Base-by-base conservation (phyloP, 1,140 invertebrate species). In the Anoplophora glabripennis region DNA sequence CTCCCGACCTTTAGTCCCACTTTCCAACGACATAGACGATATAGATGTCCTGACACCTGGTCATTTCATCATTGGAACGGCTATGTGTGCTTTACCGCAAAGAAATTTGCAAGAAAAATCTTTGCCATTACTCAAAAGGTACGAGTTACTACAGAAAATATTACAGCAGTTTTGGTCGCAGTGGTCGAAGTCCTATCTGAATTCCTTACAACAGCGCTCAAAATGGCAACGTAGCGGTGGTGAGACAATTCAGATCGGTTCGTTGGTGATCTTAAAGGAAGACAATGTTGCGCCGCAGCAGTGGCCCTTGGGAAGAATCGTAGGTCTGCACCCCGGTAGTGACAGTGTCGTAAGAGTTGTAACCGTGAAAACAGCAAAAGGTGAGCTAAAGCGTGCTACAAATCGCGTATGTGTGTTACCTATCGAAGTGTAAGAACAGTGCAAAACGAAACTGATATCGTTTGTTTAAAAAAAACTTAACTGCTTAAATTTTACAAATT, bases 281-380 rank as follows among this genome's bases (percentile, higher is more conserved):
- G 53, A 59, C n/a, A 66, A 71, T n/a, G 12, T 53, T 33, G 58
- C 63, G 11, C 70, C 65, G n/a, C 15, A 61, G 28, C 56, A 57
- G 18, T 74, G 71, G 71, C 47, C 33, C 3, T 47, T 70, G 37
- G 68, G 44, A 11, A 54, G 69, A 9, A 37, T 70, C n/a, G n/a
- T 53, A n/a, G 52, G 61, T 15, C 9, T 38, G 7, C 55, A 65
- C 55, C 59, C 65, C 12, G 65, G 67, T 33, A 34, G 14, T 4
- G 67, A 69, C 37, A 60, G 61, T 40, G 36, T 54, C 0, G 41
- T 57, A 10, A 37, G 74, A 44, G 69, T 70, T 0, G 69, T 68
- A 7, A 63, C 44, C 3, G 12, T 46, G 3, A 46, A 46, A 46
- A 33, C 40, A 4, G 3, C 8, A 8, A 37, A 37, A 18, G 40